phyloP scores from a whole-genome alignment of 2,797 vertebrate genomes.

The Bovichtus diacanthus region DNA sequence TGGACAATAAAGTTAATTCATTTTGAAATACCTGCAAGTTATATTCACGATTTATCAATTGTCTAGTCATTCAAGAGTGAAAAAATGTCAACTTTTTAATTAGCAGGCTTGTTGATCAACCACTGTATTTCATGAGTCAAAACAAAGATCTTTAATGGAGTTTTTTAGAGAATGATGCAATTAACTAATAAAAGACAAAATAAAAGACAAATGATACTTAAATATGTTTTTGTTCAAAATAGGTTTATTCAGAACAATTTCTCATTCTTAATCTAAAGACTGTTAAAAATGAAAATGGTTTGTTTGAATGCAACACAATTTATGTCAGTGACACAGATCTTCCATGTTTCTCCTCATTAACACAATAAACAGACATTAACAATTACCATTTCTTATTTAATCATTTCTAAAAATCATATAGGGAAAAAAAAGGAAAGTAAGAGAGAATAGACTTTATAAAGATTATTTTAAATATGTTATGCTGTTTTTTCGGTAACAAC shows the following conservation, averaged over 20 bases:
- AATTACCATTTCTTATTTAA: conserved; percentile 24
- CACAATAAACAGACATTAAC: conserved; percentile 41
- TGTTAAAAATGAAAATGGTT: background rate
- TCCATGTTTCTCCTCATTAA: conserved; percentile 2
- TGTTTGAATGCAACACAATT: conserved; percentile 25
- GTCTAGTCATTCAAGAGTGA: no score
- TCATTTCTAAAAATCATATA: conserved; percentile 25
- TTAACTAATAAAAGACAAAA: background rate
- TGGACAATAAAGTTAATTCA: background rate
- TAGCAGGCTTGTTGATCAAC: background rate
- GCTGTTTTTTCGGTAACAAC: conserved; percentile 16
- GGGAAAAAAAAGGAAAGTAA: background rate
- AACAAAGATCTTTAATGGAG: background rate
- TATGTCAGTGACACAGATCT: conserved; percentile 6
- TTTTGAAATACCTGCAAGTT: background rate
- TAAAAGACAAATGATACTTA: background rate
- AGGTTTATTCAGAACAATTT: conserved; percentile 56
- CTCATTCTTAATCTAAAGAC: conserved; percentile 3
- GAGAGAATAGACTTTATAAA: background rate
- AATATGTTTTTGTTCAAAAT: conserved; percentile 56
- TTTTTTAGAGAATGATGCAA: background rate
- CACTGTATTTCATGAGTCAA: background rate
- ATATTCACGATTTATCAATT: background rate
- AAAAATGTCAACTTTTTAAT: no score
- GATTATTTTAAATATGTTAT: background rate